Base-by-base conservation (phyloP, 2,797 vertebrate species). In the Macroramphosus scolopax region DNA sequence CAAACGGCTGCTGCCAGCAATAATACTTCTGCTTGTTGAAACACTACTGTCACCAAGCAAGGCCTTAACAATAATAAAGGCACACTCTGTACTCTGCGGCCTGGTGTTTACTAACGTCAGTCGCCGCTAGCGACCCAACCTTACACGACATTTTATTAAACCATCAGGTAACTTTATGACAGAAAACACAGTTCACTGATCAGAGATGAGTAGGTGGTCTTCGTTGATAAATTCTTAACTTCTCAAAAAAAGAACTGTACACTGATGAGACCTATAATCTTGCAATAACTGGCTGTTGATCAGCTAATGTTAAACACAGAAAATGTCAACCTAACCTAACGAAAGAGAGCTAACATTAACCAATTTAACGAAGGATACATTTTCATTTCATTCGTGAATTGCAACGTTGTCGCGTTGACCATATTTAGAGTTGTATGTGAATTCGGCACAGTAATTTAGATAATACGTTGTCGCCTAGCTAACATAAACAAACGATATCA, bases 401-500 rank as follows among this genome's bases (percentile, higher is more conserved):
- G 20, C 20, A 22, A 22, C 20, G 20, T 22, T 22, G 20, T 22
- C 3, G 20, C 3, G 20, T n/a, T 6, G 20, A 22, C 20, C 20
- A 22, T 3, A 22, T 3, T 22, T 22, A 22, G 6, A 3, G 20
- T 22, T 9, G 3, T 14, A 3, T 12, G 40, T 25, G 1, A 1
- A 28, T 12, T 16, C 1, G 4, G 2, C 8, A 6, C 1, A 0
- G 5, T 22, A 11, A 12, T 29, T 38, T 11, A 2, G 6, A 24
- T 14, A 35, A 41, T 5, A 26, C 34, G 17, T 2, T 12, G 30
- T n/a, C 29, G 39, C 45, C 29, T 6, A 51, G 73, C 70, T 57
- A 73, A 82, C 77, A 66, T 86, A 85, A 86, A 85, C 82, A 88
- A 85, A 86, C 55, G 35, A 22, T 33, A 15, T 40, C 36, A 39